A percentile compares a stretch with the other conserved stretches of the same genome.
These are phyloP conservation scores for Phocides pigmalion DNA, from an alignment of 1,140 invertebrate genomes.

Conservation along the genomic window DNA sequence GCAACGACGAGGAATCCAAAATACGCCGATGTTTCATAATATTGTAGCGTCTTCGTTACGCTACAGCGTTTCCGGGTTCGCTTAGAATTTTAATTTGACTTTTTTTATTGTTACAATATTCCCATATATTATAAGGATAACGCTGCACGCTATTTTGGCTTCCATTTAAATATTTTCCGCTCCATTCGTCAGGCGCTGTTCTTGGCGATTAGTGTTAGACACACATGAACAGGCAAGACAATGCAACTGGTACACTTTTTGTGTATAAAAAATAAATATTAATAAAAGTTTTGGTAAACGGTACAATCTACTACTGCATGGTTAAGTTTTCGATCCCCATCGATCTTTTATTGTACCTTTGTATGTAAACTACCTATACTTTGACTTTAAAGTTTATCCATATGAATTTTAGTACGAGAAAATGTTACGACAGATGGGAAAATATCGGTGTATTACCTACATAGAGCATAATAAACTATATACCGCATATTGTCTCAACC, in stretches of 20 bases:
- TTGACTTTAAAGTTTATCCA: too few relatives aligned
- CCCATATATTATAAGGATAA: conserved; percentile 73
- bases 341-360: too few relatives aligned
- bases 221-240: conserved; percentile 49
- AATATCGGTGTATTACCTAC: too few relatives aligned
- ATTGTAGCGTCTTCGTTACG: conserved; percentile 59
- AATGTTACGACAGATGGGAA: too few relatives aligned
- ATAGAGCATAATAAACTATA: too few relatives aligned
- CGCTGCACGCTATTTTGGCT: conserved; percentile 71
- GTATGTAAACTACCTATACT: too few relatives aligned
- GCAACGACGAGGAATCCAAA: conserved; percentile 6
- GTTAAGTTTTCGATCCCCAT: neutral
- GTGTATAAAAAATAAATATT: neutral
- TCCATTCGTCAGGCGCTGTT: conserved; percentile 79
- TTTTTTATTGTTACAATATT: conserved; percentile 62
- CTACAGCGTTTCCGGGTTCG: conserved; percentile 62
- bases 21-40: conserved; percentile 58
- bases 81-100: conserved; percentile 71
- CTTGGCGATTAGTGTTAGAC: conserved; percentile 67
- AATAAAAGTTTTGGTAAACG: neutral
- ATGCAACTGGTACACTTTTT: conserved; percentile 17
- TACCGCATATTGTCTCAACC: too few relatives aligned
- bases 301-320: neutral
- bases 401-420: too few relatives aligned
- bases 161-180: conserved; percentile 83